phyloP scores from a whole-genome alignment of 1,140 invertebrate genomes.

The Drosophila kohkoa region DNA sequence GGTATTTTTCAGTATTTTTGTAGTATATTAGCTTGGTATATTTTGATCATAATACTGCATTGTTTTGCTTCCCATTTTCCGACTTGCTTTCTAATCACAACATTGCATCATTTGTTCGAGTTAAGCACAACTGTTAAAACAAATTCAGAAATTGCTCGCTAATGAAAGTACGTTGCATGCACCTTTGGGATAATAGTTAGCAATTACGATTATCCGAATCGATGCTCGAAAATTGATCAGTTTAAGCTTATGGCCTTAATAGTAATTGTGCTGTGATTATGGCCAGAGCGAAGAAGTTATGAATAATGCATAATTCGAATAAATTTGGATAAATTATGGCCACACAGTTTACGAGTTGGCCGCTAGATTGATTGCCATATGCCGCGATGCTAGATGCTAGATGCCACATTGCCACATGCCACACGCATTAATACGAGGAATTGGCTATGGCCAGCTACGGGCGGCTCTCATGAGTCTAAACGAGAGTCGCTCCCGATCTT shows the following conservation, averaged over 20 bases:
- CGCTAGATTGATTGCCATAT: constrained; percentile 32
- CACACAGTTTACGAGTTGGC: constrained; percentile 1
- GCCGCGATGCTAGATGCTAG: not conserved
- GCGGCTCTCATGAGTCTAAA: not conserved
- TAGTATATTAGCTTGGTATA: no score
- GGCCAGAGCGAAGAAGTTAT: constrained; percentile 25
- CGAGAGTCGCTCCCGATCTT: constrained; percentile 18
- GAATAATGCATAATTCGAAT: constrained; percentile 48
- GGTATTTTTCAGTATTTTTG: no score
- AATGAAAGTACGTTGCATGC: not conserved
- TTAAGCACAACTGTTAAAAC: not conserved
- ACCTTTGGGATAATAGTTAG: constrained; percentile 1
- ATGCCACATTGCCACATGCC: constrained; percentile 17
- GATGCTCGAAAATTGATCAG: constrained; percentile 28
- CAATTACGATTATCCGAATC: constrained; percentile 9
- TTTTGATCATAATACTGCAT: no score
- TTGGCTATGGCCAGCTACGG: not conserved
- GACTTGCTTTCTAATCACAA: no score
- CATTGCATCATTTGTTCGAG: no score
- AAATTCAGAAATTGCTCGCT: constrained; percentile 1
- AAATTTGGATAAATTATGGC: constrained; percentile 46
- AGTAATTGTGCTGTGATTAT: constrained; percentile 23
- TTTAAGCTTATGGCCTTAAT: constrained; percentile 40
- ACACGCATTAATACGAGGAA: constrained; percentile 10
- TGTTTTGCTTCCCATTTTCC: no score